Evolutionary conservation across 92 coral and sea anemone genomes (phyloP), one percentile per base, ranked within the genome.

Genomic region (Hydrozoanthus gracilis): DNA sequence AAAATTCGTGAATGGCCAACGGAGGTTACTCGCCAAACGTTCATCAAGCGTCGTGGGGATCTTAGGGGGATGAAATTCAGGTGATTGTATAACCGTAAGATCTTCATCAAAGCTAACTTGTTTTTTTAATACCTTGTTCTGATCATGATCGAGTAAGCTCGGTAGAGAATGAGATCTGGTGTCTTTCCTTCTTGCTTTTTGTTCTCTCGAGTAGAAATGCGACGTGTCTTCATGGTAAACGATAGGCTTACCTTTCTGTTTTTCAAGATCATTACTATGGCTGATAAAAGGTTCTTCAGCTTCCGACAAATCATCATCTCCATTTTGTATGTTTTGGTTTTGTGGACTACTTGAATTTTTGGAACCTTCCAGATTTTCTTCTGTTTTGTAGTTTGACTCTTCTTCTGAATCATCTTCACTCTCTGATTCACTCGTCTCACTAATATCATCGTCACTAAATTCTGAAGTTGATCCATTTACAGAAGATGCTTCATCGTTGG

Each of bases 1-100:
- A 71, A 88, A 93, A 58, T 84, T 93, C 8, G 98, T 82, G 71
- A 76, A 93, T 39, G 98, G 98, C 98, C 98, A 95, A 2, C 98
- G 85, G 20, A 95, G 92, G 51, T 84, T 90, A 50, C 89, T 76
- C 4, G 87, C 95, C 39, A 84, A 83, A 4, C 60, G 88, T 5
- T 90, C 77, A 17, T 88, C 64, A 9, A 94, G 73, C 14, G 90
- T 86, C 49, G 16, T 45, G 0, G 85, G 75, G 11, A 80, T 80
- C 6, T n/a, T 61, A 14, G 51, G 20, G 8, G 15, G 20, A 9
- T 55, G 60, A 9, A 4, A 7, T 47, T 49, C 85, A n/a, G 45
- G 58, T 10, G 55, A 17, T 8, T 47, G 44, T 17, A 65, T 80
- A 46, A 80, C 27, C 8, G 64, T 46, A 39, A 74, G 74, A 2